Evolutionary conservation across 2,888 invertebrate genomes (phyloP).

Genomic region (Arrhopalites spinosus): DNA sequence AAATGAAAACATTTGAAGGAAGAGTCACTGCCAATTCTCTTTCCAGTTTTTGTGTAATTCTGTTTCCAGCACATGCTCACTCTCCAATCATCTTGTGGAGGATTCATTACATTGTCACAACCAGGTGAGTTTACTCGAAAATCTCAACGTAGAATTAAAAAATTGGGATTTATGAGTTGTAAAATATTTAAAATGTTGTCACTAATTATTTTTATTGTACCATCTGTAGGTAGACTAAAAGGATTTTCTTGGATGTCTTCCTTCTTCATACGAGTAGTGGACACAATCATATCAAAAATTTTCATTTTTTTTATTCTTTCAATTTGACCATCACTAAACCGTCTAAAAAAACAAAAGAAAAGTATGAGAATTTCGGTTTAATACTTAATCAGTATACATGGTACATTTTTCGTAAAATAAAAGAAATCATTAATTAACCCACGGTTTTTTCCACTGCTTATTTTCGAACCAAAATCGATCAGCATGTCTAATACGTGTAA

Average conservation of each 20-base stretch:
- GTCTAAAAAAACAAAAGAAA: conserved; percentile 59
- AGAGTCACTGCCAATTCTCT: background rate
- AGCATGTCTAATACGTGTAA: conserved; percentile 64
- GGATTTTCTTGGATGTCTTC: conserved; percentile 63
- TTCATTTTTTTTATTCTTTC: conserved; percentile 60
- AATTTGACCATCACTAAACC: conserved; percentile 62
- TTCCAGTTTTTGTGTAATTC: background rate
- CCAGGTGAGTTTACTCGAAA: background rate
- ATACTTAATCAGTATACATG: no score
- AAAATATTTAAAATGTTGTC: background rate
- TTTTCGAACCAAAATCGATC: conserved; percentile 69
- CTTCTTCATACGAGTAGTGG: conserved; percentile 61
- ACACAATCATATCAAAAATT: conserved; percentile 64
- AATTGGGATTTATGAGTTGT: background rate
- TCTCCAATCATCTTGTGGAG: conserved; percentile 29
- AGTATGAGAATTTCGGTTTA: no score
- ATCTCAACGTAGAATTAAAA: background rate
- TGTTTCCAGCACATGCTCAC: conserved; percentile 29
- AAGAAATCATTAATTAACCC: no score
- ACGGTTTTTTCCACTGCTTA: conserved; percentile 52
- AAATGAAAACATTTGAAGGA: conserved; percentile 58
- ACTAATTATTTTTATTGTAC: conserved; percentile 1
- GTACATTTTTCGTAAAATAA: no score
- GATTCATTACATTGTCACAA: no score
- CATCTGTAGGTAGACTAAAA: conserved; percentile 60